Conservation (phyloP, 2,888 invertebrate species). For the Spisula subtruncata region DNA sequence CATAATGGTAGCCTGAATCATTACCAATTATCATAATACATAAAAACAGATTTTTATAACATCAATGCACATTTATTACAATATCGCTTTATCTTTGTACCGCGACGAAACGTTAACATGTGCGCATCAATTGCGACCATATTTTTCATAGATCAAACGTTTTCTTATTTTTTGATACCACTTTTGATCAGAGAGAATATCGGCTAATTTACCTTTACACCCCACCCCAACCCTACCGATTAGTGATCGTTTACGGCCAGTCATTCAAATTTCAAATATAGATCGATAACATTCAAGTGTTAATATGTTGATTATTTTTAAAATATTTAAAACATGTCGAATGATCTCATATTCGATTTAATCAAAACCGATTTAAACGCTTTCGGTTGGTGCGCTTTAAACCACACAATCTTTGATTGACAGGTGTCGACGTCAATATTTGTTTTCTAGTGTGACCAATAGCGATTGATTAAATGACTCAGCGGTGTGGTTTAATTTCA, state of each 20-base stretch:
- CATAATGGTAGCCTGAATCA: too few relatives aligned
- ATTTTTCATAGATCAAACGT: neutral
- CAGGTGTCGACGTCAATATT: slow-evolving; percentile 36
- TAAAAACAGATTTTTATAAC: neutral
- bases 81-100: neutral
- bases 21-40: neutral
- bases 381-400: neutral
- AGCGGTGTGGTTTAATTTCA: slow-evolving; percentile 6
- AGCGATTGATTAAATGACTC: slow-evolving; percentile 36
- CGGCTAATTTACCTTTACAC: neutral
- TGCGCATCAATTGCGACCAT: neutral
- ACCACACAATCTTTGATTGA: slow-evolving; percentile 29
- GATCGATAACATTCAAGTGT: neutral
- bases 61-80: neutral
- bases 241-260: slow-evolving; percentile 6
- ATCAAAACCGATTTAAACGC: neutral
- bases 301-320: slow-evolving; percentile 26
- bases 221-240: neutral
- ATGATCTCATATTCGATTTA: slow-evolving; percentile 23
- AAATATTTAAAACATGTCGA: slow-evolving; percentile 22
- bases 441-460: slow-evolving; percentile 44
- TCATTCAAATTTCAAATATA: neutral
- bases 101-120: neutral
- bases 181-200: neutral
- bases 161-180: neutral